phyloP scores from a whole-genome alignment of 2,888 invertebrate genomes.

The Hirtodrosophila histrioides region DNA sequence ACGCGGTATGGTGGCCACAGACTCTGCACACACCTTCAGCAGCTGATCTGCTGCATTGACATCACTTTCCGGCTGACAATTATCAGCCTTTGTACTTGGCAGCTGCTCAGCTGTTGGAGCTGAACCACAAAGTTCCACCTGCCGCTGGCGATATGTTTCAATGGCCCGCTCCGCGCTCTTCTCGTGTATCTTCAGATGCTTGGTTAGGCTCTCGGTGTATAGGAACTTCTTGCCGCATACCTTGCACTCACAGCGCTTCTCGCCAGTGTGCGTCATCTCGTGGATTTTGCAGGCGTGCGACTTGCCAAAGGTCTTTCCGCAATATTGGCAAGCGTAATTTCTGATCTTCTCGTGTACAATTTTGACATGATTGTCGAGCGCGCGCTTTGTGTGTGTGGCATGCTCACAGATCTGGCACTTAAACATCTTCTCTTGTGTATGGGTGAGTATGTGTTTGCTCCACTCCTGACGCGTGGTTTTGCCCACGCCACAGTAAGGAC shows the following conservation, averaged over 20 bases:
- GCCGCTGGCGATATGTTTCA: constrained; percentile 80
- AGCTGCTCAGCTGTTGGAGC: constrained; percentile 8
- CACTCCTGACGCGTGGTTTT: constrained; percentile 83
- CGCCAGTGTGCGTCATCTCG: constrained; percentile 82
- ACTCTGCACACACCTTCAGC: constrained; percentile 79
- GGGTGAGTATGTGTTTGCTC: constrained; percentile 81
- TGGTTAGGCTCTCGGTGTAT: constrained; percentile 80
- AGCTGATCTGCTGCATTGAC: constrained; percentile 73
- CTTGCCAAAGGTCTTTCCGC: constrained; percentile 81
- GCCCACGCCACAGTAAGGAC: constrained; percentile 82
- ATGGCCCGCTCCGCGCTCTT: constrained; percentile 79
- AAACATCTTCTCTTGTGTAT: constrained; percentile 82
- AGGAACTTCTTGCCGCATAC: constrained; percentile 81
- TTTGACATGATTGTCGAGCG: constrained; percentile 79
- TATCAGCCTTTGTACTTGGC: constrained; percentile 9
- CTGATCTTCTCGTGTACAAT: constrained; percentile 81
- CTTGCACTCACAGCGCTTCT: constrained; percentile 81
- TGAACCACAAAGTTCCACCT: constrained; percentile 48
- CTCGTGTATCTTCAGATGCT: constrained; percentile 81
- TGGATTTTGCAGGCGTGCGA: constrained; percentile 82
- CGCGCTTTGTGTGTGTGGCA: constrained; percentile 82
- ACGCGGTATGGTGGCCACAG: constrained; percentile 78
- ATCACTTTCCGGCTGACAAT: constrained; percentile 10
- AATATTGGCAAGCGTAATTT: constrained; percentile 81
- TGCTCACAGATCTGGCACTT: constrained; percentile 80